Base-by-base conservation (phyloP, 2,113 vertebrate species). In the Corythoichthys intestinalis region DNA sequence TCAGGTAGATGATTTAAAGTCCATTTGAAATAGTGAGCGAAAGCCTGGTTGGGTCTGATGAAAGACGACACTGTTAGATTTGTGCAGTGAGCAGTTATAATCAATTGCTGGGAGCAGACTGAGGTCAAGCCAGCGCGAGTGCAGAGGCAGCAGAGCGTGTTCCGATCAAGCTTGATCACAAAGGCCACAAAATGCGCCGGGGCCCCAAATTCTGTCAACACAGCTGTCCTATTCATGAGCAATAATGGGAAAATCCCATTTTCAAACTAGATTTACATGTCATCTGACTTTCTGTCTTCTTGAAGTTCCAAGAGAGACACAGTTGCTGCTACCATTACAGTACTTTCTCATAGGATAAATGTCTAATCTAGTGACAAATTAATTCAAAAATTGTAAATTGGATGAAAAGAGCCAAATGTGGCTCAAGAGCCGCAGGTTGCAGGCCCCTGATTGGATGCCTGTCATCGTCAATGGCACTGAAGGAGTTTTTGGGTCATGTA, bases 131-230 rank as follows among this genome's bases (percentile, higher is more conserved):
- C 68, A 83, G 89, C 86, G 79, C 86, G 88, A 85, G 83, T 77
- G 83, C 78, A 83, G 76, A 85, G 75, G 88, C 89, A 90, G 76
- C 78, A 79, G 87, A 87, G 87, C 85, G 64, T 66, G 82, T 13
- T 82, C 80, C 90, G 80, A 92, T 92, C 83, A 73, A 89, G 83
- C 83, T 85, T 92, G 90, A 93, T 91, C 86, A 90, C 84, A 83
- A 85, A 86, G 83, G 86, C 86, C 84, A 87, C 86, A 53, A 81
- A 88, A 83, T 73, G 80, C 90, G 91, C 85, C 14, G 74, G 87
- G 89, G 86, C 87, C 80, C 80, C 79, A 71, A 78, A 88, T 86
- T 89, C 88, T 91, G 91, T 93, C 91, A 90, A 90, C 89, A 90
- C 90, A 92, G 91, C 91, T 92, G 86, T 90, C 89, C 84, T 77